Base-by-base conservation (phyloP, 2,113 vertebrate genomes). In the Oncorhynchus keta region DNA sequence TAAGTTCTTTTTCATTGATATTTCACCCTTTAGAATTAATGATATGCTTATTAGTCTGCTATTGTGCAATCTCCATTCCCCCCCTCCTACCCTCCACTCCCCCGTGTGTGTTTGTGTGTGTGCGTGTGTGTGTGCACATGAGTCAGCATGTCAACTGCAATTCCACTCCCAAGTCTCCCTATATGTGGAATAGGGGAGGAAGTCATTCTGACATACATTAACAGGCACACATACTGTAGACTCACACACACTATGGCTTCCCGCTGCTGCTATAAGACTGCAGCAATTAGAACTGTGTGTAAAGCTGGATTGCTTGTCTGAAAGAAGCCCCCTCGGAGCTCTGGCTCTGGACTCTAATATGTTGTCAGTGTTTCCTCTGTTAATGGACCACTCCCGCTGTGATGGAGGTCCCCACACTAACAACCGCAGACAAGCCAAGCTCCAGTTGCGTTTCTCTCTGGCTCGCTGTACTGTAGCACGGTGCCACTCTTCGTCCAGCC, bases 21-120 rank as follows among this genome's bases (percentile, higher is more conserved):
- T 76, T 64, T 9, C 35, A n/a, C 20, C 32, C 72, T 4, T 70
- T 65, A 84, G 57, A 82, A 77, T 74, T 18, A 51, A 22, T 67
- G 68, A 82, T 51, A 11, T 8, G 69, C 59, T 68, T 66, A 3
- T 75, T 61, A 26, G 67, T 35, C 5, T 68, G 30, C 51, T 68
- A 68, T 68, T 39, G 18, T n/a, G 67, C 8, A 68, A 7, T 35
- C 30, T 68, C 14, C 32, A 35, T 0, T 0, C 13, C 13, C 16
- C 32, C 7, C 1, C 30, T 35, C 32, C 35, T 35, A 0, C 35
- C 35, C 6, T 35, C 28, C 28, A 2, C 11, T 3, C 2, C 4
- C 24, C 13, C 14, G 28, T 32, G 5, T 67, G 14, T 67, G 28
- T 32, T 13, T 30, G 28, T 30, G 14, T 66, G 64, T 66, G 66